Conservation (phyloP, 1,140 invertebrate species). For the Pogonomyrmex californicus region DNA sequence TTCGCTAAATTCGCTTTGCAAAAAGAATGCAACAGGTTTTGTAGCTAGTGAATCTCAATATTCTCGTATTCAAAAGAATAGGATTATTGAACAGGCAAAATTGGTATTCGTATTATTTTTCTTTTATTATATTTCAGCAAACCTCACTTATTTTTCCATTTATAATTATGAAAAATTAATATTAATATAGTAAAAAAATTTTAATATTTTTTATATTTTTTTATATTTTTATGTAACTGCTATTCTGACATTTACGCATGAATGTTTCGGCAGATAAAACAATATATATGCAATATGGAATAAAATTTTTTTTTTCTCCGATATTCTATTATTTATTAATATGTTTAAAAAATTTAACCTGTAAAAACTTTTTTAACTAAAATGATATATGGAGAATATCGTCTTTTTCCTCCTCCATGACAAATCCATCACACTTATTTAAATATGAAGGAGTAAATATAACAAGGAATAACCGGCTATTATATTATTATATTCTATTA, state of each 20-base stretch:
- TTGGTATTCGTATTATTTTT: background rate
- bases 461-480: background rate
- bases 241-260: background rate
- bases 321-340: background rate
- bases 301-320: background rate
- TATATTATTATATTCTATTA: background rate
- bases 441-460: background rate
- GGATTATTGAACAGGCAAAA: constrained; percentile 34
- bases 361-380: background rate
- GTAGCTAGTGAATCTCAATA: background rate
- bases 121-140: background rate
- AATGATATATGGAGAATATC: background rate
- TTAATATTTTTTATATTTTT: background rate
- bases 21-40: constrained; percentile 49
- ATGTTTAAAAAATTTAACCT: background rate
- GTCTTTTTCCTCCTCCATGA: background rate
- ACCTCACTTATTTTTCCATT: background rate
- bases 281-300: background rate
- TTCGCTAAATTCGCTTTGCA: constrained; percentile 21
- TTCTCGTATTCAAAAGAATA: constrained; percentile 31
- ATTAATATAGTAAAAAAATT: background rate
- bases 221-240: background rate
- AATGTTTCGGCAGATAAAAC: background rate
- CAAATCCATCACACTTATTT: background rate
- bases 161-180: constrained; percentile 13